Percentiles rank a stretch among this genome's conserved stretches.
These are phyloP conservation scores for Loxodonta africana DNA, from an alignment of 2,113 vertebrate species.

Conservation along the genomic window DNA sequence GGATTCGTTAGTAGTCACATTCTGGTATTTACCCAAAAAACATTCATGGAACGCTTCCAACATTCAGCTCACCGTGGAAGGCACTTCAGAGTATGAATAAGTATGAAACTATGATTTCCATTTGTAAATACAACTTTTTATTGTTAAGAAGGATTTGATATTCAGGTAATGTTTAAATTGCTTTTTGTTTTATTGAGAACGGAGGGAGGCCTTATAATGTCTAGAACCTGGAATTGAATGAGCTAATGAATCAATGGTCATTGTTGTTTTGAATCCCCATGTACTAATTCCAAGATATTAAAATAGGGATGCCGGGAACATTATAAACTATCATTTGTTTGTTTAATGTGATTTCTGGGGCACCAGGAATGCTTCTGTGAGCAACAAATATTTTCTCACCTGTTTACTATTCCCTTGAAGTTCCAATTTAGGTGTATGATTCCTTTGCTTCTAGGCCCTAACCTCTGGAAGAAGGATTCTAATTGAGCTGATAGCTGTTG, in stretches of 20 bases:
- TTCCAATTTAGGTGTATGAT: background rate
- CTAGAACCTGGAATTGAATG: background rate
- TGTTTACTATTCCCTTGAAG: background rate
- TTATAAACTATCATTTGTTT: background rate
- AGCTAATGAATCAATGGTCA: conserved; percentile 17
- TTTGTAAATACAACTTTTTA: background rate
- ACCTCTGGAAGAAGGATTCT: background rate
- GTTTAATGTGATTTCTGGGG: conserved; percentile 34
- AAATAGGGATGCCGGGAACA: background rate
- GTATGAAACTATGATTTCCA: background rate
- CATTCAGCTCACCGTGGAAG: background rate
- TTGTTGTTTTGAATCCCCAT: conserved; percentile 6
- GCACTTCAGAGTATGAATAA: background rate
- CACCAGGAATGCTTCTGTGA: background rate
- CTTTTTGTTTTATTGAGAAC: background rate
- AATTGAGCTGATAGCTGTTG: background rate
- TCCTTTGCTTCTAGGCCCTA: background rate
- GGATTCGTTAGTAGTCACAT: background rate
- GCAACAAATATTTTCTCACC: background rate
- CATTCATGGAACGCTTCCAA: background rate
- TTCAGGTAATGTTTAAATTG: background rate
- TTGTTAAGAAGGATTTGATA: background rate
- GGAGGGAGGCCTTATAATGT: background rate
- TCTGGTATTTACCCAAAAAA: background rate
- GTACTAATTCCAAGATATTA: conserved; percentile 54